These are phyloP conservation scores for Myotis myotis DNA, from an alignment of 2,797 vertebrate genomes.

Conservation along the genomic window DNA sequence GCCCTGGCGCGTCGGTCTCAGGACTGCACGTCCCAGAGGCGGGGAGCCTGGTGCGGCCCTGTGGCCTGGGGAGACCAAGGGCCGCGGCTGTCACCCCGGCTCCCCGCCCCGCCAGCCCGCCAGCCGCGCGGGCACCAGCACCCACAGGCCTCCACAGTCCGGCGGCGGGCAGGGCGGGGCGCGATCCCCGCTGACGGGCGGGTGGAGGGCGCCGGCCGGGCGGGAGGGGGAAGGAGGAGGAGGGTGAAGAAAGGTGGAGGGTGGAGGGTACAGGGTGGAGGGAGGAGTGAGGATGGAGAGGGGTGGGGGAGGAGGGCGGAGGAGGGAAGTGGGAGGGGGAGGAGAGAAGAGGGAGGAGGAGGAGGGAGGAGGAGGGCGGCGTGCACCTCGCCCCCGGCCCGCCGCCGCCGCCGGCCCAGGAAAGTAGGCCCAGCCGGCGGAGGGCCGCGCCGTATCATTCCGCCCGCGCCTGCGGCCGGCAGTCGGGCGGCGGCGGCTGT, in stretches of 20 bases:
- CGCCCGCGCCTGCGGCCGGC: conserved; percentile 45
- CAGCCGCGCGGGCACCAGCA: neutral
- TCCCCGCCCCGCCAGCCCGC: neutral
- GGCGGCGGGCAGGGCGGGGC: neutral
- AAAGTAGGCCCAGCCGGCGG: conserved; percentile 64
- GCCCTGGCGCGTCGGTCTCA: neutral
- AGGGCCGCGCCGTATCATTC: conserved; percentile 72
- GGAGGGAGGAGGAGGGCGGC: conserved; percentile 68
- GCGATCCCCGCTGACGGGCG: neutral
- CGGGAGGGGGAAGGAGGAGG: too few species aligned
- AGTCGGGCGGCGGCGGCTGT: conserved; percentile 38
- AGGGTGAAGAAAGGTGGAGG: neutral
- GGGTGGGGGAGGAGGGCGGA: neutral
- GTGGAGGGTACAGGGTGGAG: neutral
- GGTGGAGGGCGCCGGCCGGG: neutral
- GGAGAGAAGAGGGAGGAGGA: neutral
- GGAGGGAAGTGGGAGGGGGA: neutral
- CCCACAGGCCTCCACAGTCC: neutral
- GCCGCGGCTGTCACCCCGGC: neutral
- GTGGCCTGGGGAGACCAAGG: neutral
- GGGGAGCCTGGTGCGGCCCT: too few species aligned
- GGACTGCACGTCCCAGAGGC: neutral
- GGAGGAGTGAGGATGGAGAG: neutral
- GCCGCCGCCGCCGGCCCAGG: conserved; percentile 67
- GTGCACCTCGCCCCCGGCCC: conserved; percentile 82